Base-by-base conservation (phyloP, 2,113 vertebrate species). In the Eulemur macaco region DNA sequence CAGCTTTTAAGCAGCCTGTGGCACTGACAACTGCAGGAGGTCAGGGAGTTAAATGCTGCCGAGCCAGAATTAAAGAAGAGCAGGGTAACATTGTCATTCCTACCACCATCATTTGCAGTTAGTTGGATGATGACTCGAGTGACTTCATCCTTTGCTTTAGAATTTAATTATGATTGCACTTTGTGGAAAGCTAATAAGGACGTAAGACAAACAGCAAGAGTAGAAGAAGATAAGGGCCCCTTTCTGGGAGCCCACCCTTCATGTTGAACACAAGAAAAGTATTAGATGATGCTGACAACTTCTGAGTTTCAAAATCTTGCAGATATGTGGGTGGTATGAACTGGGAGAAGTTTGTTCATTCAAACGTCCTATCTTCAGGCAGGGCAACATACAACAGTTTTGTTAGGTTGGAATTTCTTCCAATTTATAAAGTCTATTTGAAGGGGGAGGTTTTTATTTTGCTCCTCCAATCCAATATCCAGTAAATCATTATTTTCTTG, bases 81-180 rank as follows among this genome's bases (percentile, higher is more conserved):
- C 34, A 4, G 11, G 69, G 64, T 29, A 89, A 47, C 86, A 18
- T 14, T 64, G 78, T 42, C 82, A 45, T 68, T 74, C 66, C 74
- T 68, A 47, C 71, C 52, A 17, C 3, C 25, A 6, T 13, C 80
- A 27, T 87, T 52, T 50, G 91, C 94, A 37, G 73, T 83, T 45
- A 71, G 86, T 39, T 58, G 74, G 89, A 64, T 10, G 76, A 56
- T 81, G 83, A 71, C 90, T 81, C 0, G 31, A 93, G 64, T 89
- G 94, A 93, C 91, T 97, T 94, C 85, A 94, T 93, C 78, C 37
- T 94, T 92, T 89, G 60, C 96, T 96, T 95, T 93, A 76, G 96
- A 91, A 96, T 87, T 96, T 96, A 96, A 97, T 97, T 97, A 94
- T 87, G 92, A 97, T 54, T 73, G 80, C 31, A 50, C 91, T 91